A percentile compares a stretch with the other conserved stretches of the same genome.
Conservation (phyloP, 2,113 vertebrate genomes). For the Phylloscopus trochilus region DNA sequence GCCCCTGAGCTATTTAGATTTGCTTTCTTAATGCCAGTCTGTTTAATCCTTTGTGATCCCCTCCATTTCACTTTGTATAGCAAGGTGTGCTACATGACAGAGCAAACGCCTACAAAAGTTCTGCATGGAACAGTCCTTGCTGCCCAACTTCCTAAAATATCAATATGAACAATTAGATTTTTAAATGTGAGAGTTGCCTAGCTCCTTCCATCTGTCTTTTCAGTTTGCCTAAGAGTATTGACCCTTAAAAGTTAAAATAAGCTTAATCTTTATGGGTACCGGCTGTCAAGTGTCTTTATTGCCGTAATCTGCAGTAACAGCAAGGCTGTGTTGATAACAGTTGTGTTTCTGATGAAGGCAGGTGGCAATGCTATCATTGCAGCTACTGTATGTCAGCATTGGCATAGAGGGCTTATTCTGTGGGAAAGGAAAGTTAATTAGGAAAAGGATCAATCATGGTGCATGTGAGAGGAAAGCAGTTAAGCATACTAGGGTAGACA, state of each 20-base stretch:
- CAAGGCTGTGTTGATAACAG: neutral
- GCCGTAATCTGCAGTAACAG: neutral
- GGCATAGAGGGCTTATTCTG: neutral
- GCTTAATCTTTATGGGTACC: neutral
- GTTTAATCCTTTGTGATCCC: neutral
- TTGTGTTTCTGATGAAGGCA: neutral
- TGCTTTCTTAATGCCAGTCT: neutral
- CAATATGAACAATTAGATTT: neutral
- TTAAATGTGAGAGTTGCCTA: neutral
- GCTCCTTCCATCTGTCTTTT: slow-evolving; percentile 4
- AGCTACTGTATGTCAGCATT: neutral
- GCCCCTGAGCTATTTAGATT: neutral
- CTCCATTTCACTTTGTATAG: neutral
- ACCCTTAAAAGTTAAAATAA: neutral
- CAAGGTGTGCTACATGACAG: neutral
- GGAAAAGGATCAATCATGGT: neutral
- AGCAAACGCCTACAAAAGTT: neutral
- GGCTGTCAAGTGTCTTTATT: slow-evolving; percentile 23
- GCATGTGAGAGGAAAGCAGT: neutral
- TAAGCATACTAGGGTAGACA: neutral
- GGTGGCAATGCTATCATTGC: neutral
- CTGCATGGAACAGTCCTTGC: neutral
- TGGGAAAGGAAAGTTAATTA: neutral
- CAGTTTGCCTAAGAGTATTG: neutral
- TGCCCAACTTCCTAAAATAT: neutral